phyloP scores from a whole-genome alignment of 2,113 vertebrate genomes.

The Phocoena phocoena region DNA sequence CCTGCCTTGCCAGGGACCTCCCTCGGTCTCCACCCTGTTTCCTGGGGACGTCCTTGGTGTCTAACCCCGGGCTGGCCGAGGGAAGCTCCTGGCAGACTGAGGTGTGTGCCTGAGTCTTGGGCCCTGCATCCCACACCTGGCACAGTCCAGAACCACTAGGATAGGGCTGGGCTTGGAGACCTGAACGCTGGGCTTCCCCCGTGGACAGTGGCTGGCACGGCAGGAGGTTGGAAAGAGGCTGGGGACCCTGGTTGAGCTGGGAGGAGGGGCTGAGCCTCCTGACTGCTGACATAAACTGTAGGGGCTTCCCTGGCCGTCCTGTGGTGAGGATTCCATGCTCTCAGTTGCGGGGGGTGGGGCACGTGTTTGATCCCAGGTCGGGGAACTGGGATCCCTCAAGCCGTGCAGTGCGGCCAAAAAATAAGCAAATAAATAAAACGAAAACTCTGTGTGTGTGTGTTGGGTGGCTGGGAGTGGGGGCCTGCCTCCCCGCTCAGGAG shows the following conservation, averaged over 20 bases:
- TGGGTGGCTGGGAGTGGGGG: too few relatives aligned
- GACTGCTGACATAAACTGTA: not conserved
- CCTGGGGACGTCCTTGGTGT: fast-evolving
- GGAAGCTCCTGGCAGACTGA: not conserved
- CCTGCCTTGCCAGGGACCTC: not conserved
- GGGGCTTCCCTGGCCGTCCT: not conserved
- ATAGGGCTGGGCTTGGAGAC: not conserved
- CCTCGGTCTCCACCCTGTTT: not conserved
- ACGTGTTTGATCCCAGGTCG: not conserved
- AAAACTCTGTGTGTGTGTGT: not conserved
- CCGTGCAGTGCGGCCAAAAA: not conserved
- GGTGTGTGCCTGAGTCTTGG: not conserved
- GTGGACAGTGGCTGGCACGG: not conserved
- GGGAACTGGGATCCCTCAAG: not conserved
- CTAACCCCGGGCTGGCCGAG: not conserved
- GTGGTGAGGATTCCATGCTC: not conserved
- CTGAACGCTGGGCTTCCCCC: not conserved
- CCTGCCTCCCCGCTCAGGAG: not conserved
- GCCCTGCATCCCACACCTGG: not conserved
- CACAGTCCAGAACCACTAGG: not conserved
- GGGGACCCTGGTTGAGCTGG: not conserved
- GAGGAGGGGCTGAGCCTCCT: not conserved
- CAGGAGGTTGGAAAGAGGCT: not conserved
- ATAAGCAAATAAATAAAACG: not conserved
- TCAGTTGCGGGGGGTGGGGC: too few relatives aligned